These are phyloP conservation scores for Crocidura indochinensis DNA, from an alignment of 2,797 vertebrate genomes.

Conservation along the genomic window DNA sequence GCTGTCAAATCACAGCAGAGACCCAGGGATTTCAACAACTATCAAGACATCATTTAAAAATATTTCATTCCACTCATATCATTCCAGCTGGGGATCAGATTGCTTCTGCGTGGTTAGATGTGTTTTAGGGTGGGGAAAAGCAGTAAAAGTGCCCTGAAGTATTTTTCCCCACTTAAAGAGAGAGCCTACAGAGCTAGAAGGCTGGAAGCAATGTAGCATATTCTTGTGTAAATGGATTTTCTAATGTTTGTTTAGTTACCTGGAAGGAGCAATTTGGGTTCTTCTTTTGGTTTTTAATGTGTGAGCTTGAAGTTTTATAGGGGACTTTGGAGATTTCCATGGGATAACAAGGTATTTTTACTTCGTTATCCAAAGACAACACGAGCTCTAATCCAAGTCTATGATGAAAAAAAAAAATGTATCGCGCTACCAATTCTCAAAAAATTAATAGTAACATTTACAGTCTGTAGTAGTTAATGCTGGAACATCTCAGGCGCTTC, in stretches of 20 bases:
- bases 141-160: neutral
- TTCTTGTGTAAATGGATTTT: neutral
- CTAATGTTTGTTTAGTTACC: neutral
- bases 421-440: neutral
- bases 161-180: neutral
- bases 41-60: conserved; percentile 77
- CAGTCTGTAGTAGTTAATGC: neutral
- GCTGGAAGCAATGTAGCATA: too few species aligned
- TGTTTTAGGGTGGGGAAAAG: neutral
- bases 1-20: conserved; percentile 66
- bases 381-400: conserved; percentile 11
- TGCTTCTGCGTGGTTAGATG: neutral
- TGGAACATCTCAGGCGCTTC: neutral
- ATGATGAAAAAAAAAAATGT: conserved; percentile 7
- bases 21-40: conserved; percentile 68
- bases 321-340: neutral
- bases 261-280: neutral
- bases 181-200: neutral
- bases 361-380: neutral
- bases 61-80: conserved; percentile 65
- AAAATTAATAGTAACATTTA: neutral
- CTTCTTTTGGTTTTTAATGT: neutral
- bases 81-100: conserved; percentile 29
- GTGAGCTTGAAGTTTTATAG: neutral
- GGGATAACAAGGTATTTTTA: neutral